Percentiles rank a stretch among this genome's conserved stretches.
These are phyloP conservation scores for Laupala kohalensis DNA, from an alignment of 1,140 invertebrate species.

Conservation along the genomic window DNA sequence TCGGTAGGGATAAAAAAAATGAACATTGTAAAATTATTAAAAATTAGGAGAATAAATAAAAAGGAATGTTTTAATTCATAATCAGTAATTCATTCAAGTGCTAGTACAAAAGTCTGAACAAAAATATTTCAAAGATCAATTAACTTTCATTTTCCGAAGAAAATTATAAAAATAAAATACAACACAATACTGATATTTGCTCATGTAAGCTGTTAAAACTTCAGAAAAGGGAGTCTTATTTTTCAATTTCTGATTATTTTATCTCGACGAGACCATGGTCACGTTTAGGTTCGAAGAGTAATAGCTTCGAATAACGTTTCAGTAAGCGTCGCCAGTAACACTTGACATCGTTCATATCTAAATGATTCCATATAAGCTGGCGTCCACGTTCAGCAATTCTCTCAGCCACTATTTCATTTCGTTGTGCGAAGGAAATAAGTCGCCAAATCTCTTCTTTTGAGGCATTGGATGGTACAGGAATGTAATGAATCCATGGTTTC, in stretches of 20 bases:
- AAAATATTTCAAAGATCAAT: too few relatives aligned
- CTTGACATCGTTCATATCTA: slow-evolving; percentile 66
- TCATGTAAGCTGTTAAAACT: too few relatives aligned
- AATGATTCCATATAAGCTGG: slow-evolving; percentile 70
- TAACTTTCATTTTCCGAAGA: too few relatives aligned
- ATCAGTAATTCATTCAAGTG: too few relatives aligned
- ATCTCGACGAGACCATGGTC: slow-evolving; percentile 41
- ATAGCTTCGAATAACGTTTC: slow-evolving; percentile 58
- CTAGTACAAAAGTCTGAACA: too few relatives aligned
- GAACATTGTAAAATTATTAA: too few relatives aligned
- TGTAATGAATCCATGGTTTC: slow-evolving; percentile 92
- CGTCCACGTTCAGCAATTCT: slow-evolving; percentile 72
- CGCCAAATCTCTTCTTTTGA: slow-evolving; percentile 48
- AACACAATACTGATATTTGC: too few relatives aligned
- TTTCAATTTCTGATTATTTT: slow-evolving; percentile 13
- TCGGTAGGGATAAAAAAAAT: too few relatives aligned
- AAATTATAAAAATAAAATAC: too few relatives aligned
- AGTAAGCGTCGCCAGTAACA: slow-evolving; percentile 83
- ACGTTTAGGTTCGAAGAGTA: slow-evolving; percentile 51
- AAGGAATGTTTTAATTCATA: too few relatives aligned
- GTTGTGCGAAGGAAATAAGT: slow-evolving; percentile 46
- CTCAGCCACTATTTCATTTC: slow-evolving; percentile 59
- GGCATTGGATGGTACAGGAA: slow-evolving; percentile 67
- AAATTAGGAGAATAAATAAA: too few relatives aligned
- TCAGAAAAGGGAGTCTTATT: too few relatives aligned